Percentiles rank a stretch among this genome's conserved stretches.
These are phyloP conservation scores for Oscheius sp. DNA, from an alignment of 2,888 invertebrate genomes.

Conservation along the genomic window DNA sequence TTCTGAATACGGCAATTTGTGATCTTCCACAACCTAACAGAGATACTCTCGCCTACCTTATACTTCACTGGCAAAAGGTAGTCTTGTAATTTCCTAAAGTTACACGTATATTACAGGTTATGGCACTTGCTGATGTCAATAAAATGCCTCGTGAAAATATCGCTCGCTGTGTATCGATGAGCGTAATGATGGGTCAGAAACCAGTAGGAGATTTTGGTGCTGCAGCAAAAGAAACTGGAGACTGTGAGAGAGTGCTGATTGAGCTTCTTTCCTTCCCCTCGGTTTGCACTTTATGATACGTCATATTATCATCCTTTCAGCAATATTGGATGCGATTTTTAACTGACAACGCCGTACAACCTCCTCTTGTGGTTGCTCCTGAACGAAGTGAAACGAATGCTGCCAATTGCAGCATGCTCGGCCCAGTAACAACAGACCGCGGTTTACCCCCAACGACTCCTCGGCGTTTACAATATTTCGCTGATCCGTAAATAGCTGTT, in stretches of 20 bases:
- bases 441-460: slow-evolving; percentile 2
- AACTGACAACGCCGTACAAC: slow-evolving; percentile 34
- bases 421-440: slow-evolving; percentile 42
- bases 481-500: not conserved
- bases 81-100: not conserved
- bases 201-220: slow-evolving; percentile 37
- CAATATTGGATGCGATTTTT: slow-evolving; percentile 60
- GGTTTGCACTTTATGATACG: slow-evolving; percentile 37
- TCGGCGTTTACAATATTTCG: slow-evolving; percentile 1
- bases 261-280: slow-evolving; percentile 55
- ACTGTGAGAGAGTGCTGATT: slow-evolving; percentile 51
- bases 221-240: slow-evolving; percentile 44
- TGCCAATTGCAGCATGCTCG: slow-evolving; percentile 52
- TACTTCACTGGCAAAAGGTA: slow-evolving; percentile 87
- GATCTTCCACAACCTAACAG: slow-evolving; percentile 90
- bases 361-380: slow-evolving; percentile 29
- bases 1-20: slow-evolving; percentile 78
- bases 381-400: slow-evolving; percentile 17
- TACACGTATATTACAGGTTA: slow-evolving; percentile 42
- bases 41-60: slow-evolving; percentile 91
- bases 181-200: slow-evolving; percentile 84
- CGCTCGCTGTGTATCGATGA: slow-evolving; percentile 91
- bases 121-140: slow-evolving; percentile 75
- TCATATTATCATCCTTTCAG: slow-evolving; percentile 35
- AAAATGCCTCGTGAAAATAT: slow-evolving; percentile 92